Conservation (phyloP, 2,797 vertebrate genomes). For the Pangasius mekongensis region DNA sequence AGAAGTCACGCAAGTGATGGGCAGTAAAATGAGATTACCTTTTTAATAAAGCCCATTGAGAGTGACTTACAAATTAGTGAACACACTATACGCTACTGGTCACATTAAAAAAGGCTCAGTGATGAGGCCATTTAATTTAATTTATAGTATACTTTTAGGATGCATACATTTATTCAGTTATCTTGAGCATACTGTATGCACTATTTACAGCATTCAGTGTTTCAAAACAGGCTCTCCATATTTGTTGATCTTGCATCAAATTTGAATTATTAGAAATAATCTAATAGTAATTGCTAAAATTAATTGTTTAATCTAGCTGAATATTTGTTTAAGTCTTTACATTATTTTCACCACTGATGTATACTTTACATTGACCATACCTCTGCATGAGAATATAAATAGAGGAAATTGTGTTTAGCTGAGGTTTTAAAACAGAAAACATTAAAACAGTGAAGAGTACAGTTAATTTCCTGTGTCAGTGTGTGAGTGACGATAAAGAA, state of each 20-base stretch:
- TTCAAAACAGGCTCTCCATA: background rate
- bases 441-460: background rate
- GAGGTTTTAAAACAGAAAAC: background rate
- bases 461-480: background rate
- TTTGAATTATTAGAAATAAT: background rate
- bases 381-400: background rate
- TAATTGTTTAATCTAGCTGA: background rate
- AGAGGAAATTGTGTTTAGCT: background rate
- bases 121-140: background rate
- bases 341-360: background rate
- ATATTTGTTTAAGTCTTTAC: background rate
- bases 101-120: background rate
- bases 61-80: background rate
- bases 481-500: background rate
- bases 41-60: background rate
- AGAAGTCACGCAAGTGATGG: constrained; percentile 8
- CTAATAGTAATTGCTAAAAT: background rate
- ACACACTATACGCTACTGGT: background rate
- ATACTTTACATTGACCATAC: background rate
- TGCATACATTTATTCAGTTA: background rate
- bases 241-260: background rate
- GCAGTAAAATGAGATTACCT: background rate
- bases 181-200: background rate
- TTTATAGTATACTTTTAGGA: background rate
- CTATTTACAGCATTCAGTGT: background rate